Evolutionary conservation across 2,113 vertebrate genomes (phyloP).

Genomic region (Danio rerio): GRCz12tu NC_133195.1:52718501-52719000

Average conservation of each 20-base stretch:
- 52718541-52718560: background rate
- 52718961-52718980: no score
- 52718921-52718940: no score
- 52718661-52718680: constrained; percentile 87
- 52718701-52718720: constrained; percentile 91
- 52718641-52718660: constrained; percentile 94
- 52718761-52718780: constrained; percentile 55
- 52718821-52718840: no score
- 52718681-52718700: constrained; percentile 86
- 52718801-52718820: no score
- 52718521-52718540: background rate
- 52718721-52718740: constrained; percentile 93
- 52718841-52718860: no score
- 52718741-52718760: constrained; percentile 82
- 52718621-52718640: constrained; percentile 87
- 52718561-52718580: background rate
- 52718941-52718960: no score
- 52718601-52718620: constrained; percentile 85
- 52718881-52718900: no score
- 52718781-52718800: no score
- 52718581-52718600: background rate
- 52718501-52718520: constrained; percentile 81
- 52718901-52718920: no score
- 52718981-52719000: no score
- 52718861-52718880: no score